Conservation (phyloP, 2,797 vertebrate species). For the Xenopus petersii region DNA sequence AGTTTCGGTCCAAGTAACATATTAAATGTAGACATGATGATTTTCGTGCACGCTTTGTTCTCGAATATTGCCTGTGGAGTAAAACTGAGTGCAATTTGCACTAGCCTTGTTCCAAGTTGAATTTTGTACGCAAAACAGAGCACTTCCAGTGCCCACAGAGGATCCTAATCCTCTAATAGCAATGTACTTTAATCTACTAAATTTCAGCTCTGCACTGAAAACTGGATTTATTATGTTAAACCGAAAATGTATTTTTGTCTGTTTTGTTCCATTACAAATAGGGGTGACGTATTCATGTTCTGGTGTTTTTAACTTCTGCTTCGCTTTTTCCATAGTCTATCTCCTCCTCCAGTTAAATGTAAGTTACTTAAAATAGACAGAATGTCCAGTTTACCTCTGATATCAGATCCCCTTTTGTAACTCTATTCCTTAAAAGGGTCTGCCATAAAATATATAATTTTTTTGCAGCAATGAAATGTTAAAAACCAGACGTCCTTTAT, state of each 20-base stretch:
- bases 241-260: conserved; percentile 34
- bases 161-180: conserved; percentile 37
- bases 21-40: too few relatives aligned
- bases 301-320: conserved; percentile 30
- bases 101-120: too few relatives aligned
- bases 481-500: not conserved
- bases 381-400: conserved; percentile 4
- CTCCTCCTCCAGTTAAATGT: conserved; percentile 2
- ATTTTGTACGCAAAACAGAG: not conserved
- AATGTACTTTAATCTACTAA: conserved; percentile 30
- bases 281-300: conserved; percentile 40
- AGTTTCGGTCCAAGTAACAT: too few relatives aligned
- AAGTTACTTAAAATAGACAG: conserved; percentile 3
- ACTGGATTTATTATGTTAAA: conserved; percentile 43
- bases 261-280: conserved; percentile 47
- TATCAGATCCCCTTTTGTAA: not conserved
- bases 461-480: too few relatives aligned
- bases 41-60: too few relatives aligned
- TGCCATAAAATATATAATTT: not conserved
- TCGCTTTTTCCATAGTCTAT: conserved; percentile 11
- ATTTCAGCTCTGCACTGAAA: conserved; percentile 23
- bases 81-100: too few relatives aligned
- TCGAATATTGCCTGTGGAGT: too few relatives aligned
- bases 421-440: not conserved
- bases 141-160: conserved; percentile 19